Base-by-base conservation (phyloP, 1,140 invertebrate genomes). In the Dufourea novaeangliae region DNA sequence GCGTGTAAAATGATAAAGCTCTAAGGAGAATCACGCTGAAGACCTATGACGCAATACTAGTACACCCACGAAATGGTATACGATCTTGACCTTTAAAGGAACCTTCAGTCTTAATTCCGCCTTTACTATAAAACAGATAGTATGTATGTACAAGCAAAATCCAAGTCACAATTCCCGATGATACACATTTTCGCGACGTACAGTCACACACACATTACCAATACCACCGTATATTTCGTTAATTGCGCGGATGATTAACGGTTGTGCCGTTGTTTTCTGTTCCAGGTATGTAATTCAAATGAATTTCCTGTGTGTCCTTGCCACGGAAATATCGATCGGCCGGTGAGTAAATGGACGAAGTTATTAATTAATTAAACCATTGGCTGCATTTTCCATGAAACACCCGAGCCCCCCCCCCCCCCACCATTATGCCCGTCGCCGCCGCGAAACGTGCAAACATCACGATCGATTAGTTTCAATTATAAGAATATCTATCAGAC, bases 381-480 rank as follows among this genome's bases (percentile, higher is more conserved):
- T 20, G 11, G 34, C 14, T 11, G n/a, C 10, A 44, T 56, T 56
- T 29, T n/a, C 29, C 59, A n/a, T n/a, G 32, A 27, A 37, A 62
- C 59, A 20, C 6, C 2, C 22, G 17, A 39, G 20, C 17, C 32
- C 27, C 37, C n/a, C 44, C 39, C 22, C 10, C 27, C 34, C 1
- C 4, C 22, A 20, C 7, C 27, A 77, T 82, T 81, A 77, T 54
- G 41, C 32, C 12, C 11, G n/a, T n/a, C n/a, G n/a, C n/a, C 57
- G 29, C 34, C 29, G 46, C 20, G 63, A 27, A 50, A 61, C 79
- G 62, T 29, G 63, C 62, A 29, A 52, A 66, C 56, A 61, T 46
- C 44, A n/a, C 64, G 63, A 83, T 78, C 82, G 69, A 82, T 83
- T 61, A 78, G 64, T 82, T 83, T 82, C 82, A 83, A 83, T 83